Percentiles rank a stretch among this genome's conserved stretches.
These are phyloP conservation scores for Doris montereyensis DNA, from an alignment of 2,888 invertebrate genomes.

Conservation along the genomic window DNA sequence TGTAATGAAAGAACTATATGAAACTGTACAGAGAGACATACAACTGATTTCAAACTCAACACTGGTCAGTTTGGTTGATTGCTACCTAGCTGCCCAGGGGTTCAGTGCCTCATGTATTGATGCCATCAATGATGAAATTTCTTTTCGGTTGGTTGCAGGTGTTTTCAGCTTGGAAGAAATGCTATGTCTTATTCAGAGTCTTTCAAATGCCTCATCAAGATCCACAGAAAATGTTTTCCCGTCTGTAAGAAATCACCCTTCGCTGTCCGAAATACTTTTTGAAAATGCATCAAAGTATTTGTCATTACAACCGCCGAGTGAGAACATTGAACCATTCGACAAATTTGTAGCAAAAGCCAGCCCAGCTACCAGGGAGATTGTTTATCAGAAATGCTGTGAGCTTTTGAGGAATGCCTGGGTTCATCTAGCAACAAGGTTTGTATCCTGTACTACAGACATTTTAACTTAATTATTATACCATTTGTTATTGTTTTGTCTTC, in stretches of 20 bases:
- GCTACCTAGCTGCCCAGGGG: slow-evolving; percentile 48
- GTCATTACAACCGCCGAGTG: background rate
- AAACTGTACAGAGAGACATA: slow-evolving; percentile 70
- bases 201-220: background rate
- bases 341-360: slow-evolving; percentile 16
- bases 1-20: slow-evolving; percentile 75
- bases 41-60: slow-evolving; percentile 47
- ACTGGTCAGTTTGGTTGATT: slow-evolving; percentile 50
- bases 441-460: too few species aligned
- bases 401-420: slow-evolving; percentile 32
- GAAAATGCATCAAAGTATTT: slow-evolving; percentile 27
- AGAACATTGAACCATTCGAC: background rate
- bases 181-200: slow-evolving; percentile 74
- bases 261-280: background rate
- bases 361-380: slow-evolving; percentile 1
- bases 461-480: too few species aligned
- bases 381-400: slow-evolving; percentile 3
- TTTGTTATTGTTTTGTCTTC: too few species aligned
- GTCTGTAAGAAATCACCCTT: background rate
- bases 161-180: slow-evolving; percentile 77
- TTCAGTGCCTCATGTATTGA: slow-evolving; percentile 47
- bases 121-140: slow-evolving; percentile 78
- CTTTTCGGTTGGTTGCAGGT: slow-evolving; percentile 78
- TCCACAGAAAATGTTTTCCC: background rate
- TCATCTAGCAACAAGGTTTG: slow-evolving; percentile 35